Evolutionary conservation across 2,113 vertebrate species (phyloP).

Genomic region (Chinchilla lanigera): DNA sequence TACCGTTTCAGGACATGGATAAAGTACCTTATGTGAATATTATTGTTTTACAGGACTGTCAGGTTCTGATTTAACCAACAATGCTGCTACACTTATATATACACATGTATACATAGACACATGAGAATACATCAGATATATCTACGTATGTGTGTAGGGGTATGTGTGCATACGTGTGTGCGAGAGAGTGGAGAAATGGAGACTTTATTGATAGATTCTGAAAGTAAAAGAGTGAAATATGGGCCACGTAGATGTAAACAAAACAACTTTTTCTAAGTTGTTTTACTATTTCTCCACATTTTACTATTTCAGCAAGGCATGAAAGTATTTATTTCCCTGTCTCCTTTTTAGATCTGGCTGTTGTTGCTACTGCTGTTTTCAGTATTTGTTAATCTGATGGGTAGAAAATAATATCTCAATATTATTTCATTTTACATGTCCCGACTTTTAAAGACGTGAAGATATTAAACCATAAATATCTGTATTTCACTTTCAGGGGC

Average conservation of each 20-base stretch:
- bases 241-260: conserved; percentile 2
- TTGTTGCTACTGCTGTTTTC: neutral
- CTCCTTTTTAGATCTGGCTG: neutral
- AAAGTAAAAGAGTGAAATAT: neutral
- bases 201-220: neutral
- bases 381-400: conserved; percentile 2
- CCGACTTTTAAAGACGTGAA: neutral
- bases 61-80: neutral
- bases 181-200: neutral
- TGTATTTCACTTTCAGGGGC: neutral
- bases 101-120: neutral
- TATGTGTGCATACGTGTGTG: neutral
- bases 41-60: neutral
- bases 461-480: neutral
- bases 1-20: neutral
- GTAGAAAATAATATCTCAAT: neutral
- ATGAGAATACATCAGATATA: neutral
- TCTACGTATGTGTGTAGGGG: neutral
- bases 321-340: neutral
- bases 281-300: neutral
- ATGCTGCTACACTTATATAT: neutral
- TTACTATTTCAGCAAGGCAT: neutral
- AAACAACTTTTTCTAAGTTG: neutral
- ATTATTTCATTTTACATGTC: conserved; percentile 38
- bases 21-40: neutral